These are phyloP conservation scores for Rambutsinella grinnellia DNA, from an alignment of 2,888 invertebrate genomes.

Conservation along the genomic window DNA sequence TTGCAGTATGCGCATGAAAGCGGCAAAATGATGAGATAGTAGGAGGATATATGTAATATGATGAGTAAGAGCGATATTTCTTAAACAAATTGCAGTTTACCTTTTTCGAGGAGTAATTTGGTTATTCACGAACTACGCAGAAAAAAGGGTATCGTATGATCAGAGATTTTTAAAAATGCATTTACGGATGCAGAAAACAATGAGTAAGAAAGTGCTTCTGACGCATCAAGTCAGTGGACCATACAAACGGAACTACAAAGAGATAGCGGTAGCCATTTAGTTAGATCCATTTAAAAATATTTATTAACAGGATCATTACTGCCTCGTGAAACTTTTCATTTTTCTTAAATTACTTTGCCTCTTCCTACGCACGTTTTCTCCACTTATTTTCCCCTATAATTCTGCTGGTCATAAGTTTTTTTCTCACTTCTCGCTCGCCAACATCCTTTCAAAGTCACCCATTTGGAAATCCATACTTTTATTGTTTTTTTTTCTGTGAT, in stretches of 20 bases:
- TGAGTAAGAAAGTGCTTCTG: not conserved
- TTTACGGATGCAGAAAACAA: not conserved
- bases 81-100: not conserved
- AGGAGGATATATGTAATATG: no score
- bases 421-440: not conserved
- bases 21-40: not conserved
- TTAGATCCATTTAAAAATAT: not conserved
- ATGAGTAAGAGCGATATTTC: not conserved
- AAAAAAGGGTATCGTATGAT: no score
- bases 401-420: not conserved
- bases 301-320: constrained; percentile 6
- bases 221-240: constrained; percentile 33
- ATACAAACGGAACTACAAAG: constrained; percentile 23
- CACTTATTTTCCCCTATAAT: not conserved
- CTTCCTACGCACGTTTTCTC: not conserved
- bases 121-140: not conserved
- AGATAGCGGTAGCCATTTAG: not conserved
- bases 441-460: not conserved
- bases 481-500: not conserved
- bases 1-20: no score
- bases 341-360: not conserved
- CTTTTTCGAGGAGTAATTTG: not conserved
- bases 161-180: not conserved
- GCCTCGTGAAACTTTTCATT: not conserved
- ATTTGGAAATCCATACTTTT: not conserved